Percentiles rank a stretch among this genome's conserved stretches.
Evolutionary conservation across 2,888 invertebrate genomes (phyloP).

Genomic region (Papilio gigon): DNA sequence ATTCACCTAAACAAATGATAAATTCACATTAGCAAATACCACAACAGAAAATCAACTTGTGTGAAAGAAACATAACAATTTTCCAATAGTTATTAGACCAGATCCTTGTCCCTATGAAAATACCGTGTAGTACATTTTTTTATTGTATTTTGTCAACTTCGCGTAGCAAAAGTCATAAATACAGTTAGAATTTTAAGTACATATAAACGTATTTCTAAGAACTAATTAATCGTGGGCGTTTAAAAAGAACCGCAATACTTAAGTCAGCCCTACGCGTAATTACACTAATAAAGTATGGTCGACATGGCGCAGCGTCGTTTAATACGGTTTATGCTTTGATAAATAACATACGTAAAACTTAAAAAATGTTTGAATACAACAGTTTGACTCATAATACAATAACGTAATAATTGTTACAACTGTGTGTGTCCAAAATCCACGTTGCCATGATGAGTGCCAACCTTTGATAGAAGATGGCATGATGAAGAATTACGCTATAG

Average conservation of each 20-base stretch:
- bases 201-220: background rate
- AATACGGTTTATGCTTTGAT: background rate
- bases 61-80: no score
- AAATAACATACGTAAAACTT: background rate
- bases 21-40: background rate
- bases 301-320: background rate
- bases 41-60: background rate
- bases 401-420: conserved; percentile 29
- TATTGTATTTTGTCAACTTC: no score
- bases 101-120: no score
- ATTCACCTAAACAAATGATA: conserved; percentile 63
- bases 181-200: background rate
- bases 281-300: background rate
- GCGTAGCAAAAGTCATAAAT: background rate
- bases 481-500: conserved; percentile 2
- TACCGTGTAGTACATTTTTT: background rate
- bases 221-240: conserved; percentile 7
- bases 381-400: background rate
- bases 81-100: no score
- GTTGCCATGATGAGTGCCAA: no score
- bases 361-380: background rate
- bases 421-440: no score
- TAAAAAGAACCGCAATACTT: conserved; percentile 8
- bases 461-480: no score
- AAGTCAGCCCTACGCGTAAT: background rate